Evolutionary conservation across 1,140 invertebrate genomes (phyloP).

Genomic region (Apis mellifera): Amel_HAv3.1 CM009936.2:6932501-6933000

Average conservation of each 20-base stretch:
- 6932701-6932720: conserved; percentile 51
- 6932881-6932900: conserved; percentile 45
- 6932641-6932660: neutral
- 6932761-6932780: conserved; percentile 66
- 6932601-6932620: too few species aligned
- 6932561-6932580: too few species aligned
- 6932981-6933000: too few species aligned
- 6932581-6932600: too few species aligned
- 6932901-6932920: too few species aligned
- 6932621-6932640: too few species aligned
- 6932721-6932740: conserved; percentile 74
- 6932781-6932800: conserved; percentile 75
- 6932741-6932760: conserved; percentile 63
- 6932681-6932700: neutral
- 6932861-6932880: conserved; percentile 44
- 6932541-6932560: too few species aligned
- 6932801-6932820: conserved; percentile 63
- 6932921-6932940: too few species aligned
- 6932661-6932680: neutral
- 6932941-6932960: too few species aligned
- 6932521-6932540: too few species aligned
- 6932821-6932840: conserved; percentile 64
- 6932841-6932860: conserved; percentile 54
- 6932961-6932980: too few species aligned
- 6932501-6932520: too few species aligned